These are phyloP conservation scores for Rhagoletis zephyria DNA, from an alignment of 1,140 invertebrate genomes.

Conservation along the genomic window DNA sequence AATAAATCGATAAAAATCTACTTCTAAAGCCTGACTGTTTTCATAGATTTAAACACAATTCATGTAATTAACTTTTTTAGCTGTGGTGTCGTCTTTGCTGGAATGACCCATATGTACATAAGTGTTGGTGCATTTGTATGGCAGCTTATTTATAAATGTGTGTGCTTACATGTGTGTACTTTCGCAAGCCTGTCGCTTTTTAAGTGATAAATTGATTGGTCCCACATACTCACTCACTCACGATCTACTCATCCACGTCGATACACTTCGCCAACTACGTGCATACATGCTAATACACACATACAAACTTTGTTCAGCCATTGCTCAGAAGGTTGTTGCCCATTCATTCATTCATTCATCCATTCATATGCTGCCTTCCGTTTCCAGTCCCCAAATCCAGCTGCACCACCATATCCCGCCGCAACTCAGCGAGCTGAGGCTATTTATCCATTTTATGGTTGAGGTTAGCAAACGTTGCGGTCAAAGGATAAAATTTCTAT, in stretches of 20 bases:
- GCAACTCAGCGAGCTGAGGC: conserved; percentile 66
- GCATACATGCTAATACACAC: neutral
- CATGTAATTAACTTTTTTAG: no score
- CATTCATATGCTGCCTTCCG: conserved; percentile 8
- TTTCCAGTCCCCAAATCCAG: conserved; percentile 46
- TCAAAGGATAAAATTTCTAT: conserved; percentile 70
- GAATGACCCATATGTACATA: neutral
- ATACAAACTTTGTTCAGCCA: neutral
- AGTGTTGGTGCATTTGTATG: neutral
- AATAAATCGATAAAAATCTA: no score
- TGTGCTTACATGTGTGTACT: conserved; percentile 57
- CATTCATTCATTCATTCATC: conserved; percentile 19
- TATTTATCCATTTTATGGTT: conserved; percentile 71
- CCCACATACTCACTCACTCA: conserved; percentile 14
- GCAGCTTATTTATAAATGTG: neutral
- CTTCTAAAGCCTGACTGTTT: no score
- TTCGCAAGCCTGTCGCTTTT: conserved; percentile 61
- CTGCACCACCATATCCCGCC: conserved; percentile 63
- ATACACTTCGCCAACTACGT: neutral
- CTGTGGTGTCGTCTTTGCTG: no score
- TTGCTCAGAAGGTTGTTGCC: neutral
- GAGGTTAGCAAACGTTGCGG: conserved; percentile 63
- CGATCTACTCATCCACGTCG: neutral
- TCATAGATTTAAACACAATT: no score
- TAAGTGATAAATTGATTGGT: conserved; percentile 71